A percentile compares a stretch with the other conserved stretches of the same genome.
These are phyloP conservation scores for Lasioglossum villosulum DNA, from an alignment of 2,888 invertebrate genomes.

Conservation along the genomic window DNA sequence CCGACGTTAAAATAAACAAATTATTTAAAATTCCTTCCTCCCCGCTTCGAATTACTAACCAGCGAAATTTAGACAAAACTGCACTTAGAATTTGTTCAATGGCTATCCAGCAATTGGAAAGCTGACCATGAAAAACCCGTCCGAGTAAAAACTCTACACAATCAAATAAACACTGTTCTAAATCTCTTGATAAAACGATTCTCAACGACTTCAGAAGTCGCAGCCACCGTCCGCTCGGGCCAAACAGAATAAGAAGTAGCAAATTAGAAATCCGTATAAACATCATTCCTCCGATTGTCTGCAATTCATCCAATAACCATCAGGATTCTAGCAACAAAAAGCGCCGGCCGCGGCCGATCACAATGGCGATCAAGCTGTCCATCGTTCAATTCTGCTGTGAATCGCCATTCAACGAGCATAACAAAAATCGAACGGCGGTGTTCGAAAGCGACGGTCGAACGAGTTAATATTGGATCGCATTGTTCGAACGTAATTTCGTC, in stretches of 20 bases:
- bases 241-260: no score
- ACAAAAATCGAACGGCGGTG: slow-evolving; percentile 5
- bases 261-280: slow-evolving; percentile 2
- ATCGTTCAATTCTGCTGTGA: neutral
- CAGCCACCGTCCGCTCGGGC: fast-evolving
- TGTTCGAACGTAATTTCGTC: neutral
- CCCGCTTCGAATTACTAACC: neutral
- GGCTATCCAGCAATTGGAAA: no score
- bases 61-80: no score
- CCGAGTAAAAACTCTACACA: no score
- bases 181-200: no score
- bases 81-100: no score
- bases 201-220: neutral
- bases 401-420: slow-evolving; percentile 6
- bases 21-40: neutral
- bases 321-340: slow-evolving; percentile 6
- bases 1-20: neutral
- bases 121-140: no score
- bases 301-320: slow-evolving; percentile 1
- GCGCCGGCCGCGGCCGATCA: neutral
- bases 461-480: neutral
- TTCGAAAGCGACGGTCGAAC: neutral
- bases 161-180: no score
- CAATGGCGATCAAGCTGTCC: neutral
- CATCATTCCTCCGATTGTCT: neutral